Base-by-base conservation (phyloP, 2,113 vertebrate species). In the Thamnaconus septentrionalis region DNA sequence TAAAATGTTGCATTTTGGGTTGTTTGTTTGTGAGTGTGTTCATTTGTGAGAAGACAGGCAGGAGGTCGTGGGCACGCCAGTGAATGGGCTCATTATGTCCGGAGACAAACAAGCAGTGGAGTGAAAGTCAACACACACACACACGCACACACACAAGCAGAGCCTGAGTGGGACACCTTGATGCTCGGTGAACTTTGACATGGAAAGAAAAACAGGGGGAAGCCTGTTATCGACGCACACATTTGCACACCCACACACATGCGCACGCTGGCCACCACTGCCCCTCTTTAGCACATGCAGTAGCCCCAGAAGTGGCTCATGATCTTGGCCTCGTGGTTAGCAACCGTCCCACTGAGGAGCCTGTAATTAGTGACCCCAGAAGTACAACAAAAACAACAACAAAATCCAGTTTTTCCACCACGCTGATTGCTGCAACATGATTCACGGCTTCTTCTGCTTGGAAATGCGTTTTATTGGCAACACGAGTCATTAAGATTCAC, bases 171-270 rank as follows among this genome's bases (percentile, higher is more conserved):
- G 8, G 41, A 43, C 11, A 57, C 44, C 18, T 31, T 31, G 18
- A 31, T 31, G 18, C 8, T 44, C 44, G 53, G 42, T 65, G 57
- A 81, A 76, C 76, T 69, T 59, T 63, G 70, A 76, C 69, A 55
- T 3, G 41, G 47, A 68, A 44, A 47, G 64, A 10, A 49, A 53
- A 43, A 65, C 52, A 65, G 10, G n/a, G 31, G 57, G 12, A 31
- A 44, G 51, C 41, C 49, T 64, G 58, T 69, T 61, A 63, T 53
- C 41, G 5, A 12, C 31, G 51, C 31, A 4, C n/a, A 5, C 51
- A 31, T 53, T 12, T 40, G 56, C 45, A 7, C 43, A 61, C 39
- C 56, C 41, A 59, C 54, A 47, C 44, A 51, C 66, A 54, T 9
- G 56, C 61, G 47, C 52, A 69, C 61, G 47, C 51, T 31, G 18